Conservation (phyloP, 2,797 vertebrate genomes). For the Enteromius paludinosus region DNA sequence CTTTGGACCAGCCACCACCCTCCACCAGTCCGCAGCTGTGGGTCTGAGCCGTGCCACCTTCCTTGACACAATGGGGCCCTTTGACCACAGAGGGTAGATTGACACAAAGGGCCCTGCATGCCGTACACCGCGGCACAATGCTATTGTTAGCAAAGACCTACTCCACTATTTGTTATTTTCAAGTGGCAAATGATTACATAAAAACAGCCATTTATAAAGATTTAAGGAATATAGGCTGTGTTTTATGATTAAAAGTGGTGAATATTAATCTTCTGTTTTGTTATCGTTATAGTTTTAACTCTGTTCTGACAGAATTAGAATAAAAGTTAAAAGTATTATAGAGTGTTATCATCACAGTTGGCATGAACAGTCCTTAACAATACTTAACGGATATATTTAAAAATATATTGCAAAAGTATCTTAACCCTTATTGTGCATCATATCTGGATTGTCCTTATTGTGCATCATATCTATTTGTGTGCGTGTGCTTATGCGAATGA, state of each 20-base stretch:
- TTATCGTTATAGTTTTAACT: background rate
- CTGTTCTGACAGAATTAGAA: background rate
- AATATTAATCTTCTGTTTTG: background rate
- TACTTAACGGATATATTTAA: background rate
- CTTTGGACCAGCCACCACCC: conserved; percentile 67
- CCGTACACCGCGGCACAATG: conserved; percentile 49
- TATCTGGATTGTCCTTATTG: conserved; percentile 44
- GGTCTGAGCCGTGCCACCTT: conserved; percentile 74
- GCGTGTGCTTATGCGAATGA: conserved; percentile 26
- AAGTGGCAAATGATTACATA: conserved; percentile 23
- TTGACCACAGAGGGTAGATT: conserved; percentile 52
- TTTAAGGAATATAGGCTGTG: background rate
- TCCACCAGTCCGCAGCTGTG: conserved; percentile 73
- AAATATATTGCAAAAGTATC: background rate
- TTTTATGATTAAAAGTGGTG: conserved; percentile 18
- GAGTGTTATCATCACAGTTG: background rate
- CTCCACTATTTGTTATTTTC: conserved; percentile 17
- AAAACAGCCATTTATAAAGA: conserved; percentile 36
- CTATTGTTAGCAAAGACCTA: conserved; percentile 48
- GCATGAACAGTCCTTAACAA: background rate
- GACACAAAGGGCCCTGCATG: conserved; percentile 60
- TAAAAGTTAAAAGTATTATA: background rate
- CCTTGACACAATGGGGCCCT: conserved; percentile 70
- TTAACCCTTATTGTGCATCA: background rate
- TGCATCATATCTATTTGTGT: conserved; percentile 28